A percentile compares a stretch with the other conserved stretches of the same genome.
These are phyloP conservation scores for Helicolenus hilgendorfi DNA, from an alignment of 2,797 vertebrate species.

Conservation along the genomic window DNA sequence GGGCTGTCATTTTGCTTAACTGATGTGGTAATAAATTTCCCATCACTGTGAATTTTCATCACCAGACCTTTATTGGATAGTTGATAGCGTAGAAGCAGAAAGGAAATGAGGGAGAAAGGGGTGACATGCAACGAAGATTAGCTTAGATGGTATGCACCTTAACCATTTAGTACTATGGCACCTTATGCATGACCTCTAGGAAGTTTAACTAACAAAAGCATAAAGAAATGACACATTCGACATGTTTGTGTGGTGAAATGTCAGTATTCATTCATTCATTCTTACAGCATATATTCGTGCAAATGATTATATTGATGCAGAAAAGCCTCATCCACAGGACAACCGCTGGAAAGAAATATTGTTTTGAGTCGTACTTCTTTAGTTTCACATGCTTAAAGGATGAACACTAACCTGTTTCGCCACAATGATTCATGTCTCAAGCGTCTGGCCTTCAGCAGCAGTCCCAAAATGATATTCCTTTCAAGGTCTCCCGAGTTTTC, in stretches of 20 bases:
- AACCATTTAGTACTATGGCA: neutral
- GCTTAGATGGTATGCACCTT: neutral
- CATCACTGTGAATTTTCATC: neutral
- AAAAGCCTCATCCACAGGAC: conserved; percentile 18
- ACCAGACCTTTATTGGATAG: neutral
- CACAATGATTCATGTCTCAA: conserved; percentile 66
- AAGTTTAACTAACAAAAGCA: no score
- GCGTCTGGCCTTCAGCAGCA: conserved; percentile 46
- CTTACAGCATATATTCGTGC: neutral
- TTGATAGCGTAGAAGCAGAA: neutral
- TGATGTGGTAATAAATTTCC: neutral
- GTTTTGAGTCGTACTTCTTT: conserved; percentile 37
- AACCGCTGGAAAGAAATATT: neutral
- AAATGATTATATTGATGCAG: conserved; percentile 1
- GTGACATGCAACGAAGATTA: neutral
- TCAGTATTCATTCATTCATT: neutral
- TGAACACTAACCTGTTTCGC: conserved; percentile 55
- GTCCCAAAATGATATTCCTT: conserved; percentile 47
- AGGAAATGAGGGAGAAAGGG: neutral
- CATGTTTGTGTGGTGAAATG: neutral
- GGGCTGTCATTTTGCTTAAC: neutral
- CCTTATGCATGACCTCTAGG: no score
- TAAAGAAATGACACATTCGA: neutral
- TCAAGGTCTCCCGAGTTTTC: conserved; percentile 35
- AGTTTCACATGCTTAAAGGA: conserved; percentile 50